Percentiles rank a stretch among this genome's conserved stretches.
phyloP scores from a whole-genome alignment of 2,888 invertebrate species.

The Trachelus iudaicus region DNA sequence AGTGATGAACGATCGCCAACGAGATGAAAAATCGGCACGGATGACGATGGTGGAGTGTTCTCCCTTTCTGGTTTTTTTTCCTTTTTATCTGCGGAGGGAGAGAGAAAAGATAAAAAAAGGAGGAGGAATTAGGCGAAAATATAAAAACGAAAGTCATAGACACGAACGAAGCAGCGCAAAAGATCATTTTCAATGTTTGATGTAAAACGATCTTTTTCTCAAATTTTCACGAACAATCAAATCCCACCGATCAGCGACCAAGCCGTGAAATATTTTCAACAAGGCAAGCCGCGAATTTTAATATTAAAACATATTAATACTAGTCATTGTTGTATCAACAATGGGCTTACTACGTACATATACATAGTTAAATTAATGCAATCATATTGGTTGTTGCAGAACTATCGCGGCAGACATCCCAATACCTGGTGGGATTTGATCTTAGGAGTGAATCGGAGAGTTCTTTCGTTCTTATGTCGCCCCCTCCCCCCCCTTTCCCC shows the following conservation, averaged over 20 bases:
- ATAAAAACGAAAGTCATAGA: not conserved
- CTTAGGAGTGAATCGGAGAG: not conserved
- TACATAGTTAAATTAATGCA: conserved; percentile 41
- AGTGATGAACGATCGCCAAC: not conserved
- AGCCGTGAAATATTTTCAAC: conserved; percentile 45
- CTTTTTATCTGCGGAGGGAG: not conserved
- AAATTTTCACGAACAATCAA: not conserved
- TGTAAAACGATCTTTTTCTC: not conserved
- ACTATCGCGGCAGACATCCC: conserved; percentile 39
- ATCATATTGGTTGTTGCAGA: conserved; percentile 57
- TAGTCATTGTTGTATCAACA: conserved; percentile 55
- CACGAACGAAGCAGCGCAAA: not conserved
- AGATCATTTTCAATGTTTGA: not conserved
- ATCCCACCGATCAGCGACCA: conserved; percentile 12
- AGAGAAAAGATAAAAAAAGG: not conserved
- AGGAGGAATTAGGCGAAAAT: not conserved
- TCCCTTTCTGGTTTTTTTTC: not conserved
- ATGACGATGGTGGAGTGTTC: not conserved
- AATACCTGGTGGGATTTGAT: conserved; percentile 34
- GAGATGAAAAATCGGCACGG: not conserved
- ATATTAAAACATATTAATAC: conserved; percentile 44
- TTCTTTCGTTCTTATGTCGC: not conserved
- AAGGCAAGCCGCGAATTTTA: conserved; percentile 46
- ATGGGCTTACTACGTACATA: conserved; percentile 29
- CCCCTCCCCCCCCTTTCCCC: not conserved